These are phyloP conservation scores for Narcine bancroftii DNA, from an alignment of 2,113 vertebrate genomes.

Conservation along the genomic window DNA sequence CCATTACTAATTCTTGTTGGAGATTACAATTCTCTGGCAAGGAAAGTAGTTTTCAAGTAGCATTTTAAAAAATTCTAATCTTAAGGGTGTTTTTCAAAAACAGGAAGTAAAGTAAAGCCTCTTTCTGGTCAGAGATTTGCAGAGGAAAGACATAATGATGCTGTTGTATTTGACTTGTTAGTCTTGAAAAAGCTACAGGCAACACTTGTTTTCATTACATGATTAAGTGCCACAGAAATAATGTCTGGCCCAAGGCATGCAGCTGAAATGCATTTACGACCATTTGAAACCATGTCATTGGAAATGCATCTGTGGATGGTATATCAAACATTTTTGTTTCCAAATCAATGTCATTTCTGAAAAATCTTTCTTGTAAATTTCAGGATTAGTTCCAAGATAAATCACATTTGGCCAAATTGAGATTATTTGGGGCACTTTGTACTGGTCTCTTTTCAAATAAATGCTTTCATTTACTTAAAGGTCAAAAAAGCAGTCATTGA, in stretches of 20 bases:
- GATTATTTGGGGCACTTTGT: background rate
- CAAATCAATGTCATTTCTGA: background rate
- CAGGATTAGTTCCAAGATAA: background rate
- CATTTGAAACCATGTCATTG: conserved; percentile 21
- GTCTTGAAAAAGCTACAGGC: conserved; percentile 28
- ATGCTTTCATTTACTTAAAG: background rate
- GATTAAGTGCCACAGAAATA: conserved; percentile 23
- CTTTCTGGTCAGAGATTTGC: background rate
- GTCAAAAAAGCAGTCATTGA: conserved; percentile 16
- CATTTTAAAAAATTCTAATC: background rate
- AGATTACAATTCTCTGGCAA: background rate
- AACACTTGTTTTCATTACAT: conserved; percentile 5
- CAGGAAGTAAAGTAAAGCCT: background rate
- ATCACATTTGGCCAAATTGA: conserved; percentile 26
- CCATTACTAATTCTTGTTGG: background rate
- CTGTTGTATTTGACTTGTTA: conserved; percentile 10
- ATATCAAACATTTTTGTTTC: background rate
- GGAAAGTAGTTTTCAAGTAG: background rate
- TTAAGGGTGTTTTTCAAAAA: background rate
- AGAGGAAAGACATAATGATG: background rate
- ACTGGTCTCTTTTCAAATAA: background rate
- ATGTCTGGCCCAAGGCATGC: conserved; percentile 1
- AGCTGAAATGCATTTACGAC: conserved; percentile 32
- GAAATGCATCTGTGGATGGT: background rate
- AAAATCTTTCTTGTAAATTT: background rate